Evolutionary conservation across 64 coral and sea anemone genomes (phyloP), one percentile per base, ranked within the genome.

Genomic region (Actinia equina): DNA sequence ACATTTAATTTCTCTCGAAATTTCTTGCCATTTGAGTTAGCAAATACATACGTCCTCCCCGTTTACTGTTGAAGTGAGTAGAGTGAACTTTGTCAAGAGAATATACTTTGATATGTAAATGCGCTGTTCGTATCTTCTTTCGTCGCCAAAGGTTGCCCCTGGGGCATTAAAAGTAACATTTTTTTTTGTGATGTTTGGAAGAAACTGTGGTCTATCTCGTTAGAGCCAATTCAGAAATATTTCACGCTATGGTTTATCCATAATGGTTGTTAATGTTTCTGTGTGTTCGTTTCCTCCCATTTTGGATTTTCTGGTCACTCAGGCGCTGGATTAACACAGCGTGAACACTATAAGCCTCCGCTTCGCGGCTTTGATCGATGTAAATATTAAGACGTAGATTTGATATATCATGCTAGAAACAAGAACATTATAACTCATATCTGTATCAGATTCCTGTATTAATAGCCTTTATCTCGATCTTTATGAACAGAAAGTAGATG

Each of bases 401-500:
- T 69, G 63, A 20, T 69, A 25, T 41, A 30, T 30, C n/a, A 37
- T 30, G 41, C 62, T n/a, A 65, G 7, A 7, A 20, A 30, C 69
- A 74, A 74, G 69, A 74, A 74, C 25, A 25, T 26, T 30, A 26
- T 74, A 4, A 26, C 41, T 41, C 26, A 74, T 74, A 74, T 74
- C 69, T 81, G 78, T 81, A 52, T 52, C 43, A 44, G 78, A 81
- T 81, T 81, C 78, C 78, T 81, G 19, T 81, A 44, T 49, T 52
- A 81, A 81, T 81, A 52, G 15, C 17, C 27, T 81, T 81, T 46
- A 81, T 81, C 78, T 81, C 49, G 43, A 81, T 81, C 43, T 81
- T 20, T 81, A 81, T 15, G 27, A 14, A 44, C 78, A 81, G 78
- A 49, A 44, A 81, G 78, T 17, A 81, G 78, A 37, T 81, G 42